phyloP scores from a whole-genome alignment of 2,113 vertebrate genomes.

The Recurvirostra avosetta region DNA sequence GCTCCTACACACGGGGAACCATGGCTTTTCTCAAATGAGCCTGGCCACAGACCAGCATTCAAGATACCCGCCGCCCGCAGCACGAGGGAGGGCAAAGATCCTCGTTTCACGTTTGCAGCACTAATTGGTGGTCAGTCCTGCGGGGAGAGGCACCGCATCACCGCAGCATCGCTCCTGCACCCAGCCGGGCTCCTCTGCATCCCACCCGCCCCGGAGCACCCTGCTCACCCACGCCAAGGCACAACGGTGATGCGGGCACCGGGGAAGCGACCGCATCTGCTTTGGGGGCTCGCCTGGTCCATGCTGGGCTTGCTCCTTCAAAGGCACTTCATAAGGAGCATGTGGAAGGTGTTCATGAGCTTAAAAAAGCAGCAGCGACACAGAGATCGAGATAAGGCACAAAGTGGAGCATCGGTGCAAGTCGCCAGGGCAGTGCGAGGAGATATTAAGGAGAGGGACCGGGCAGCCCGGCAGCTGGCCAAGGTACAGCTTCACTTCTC shows the following conservation, averaged over 20 bases:
- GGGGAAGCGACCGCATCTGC: rapidly evolving
- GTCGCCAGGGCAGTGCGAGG: rapidly evolving
- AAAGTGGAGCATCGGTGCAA: background rate
- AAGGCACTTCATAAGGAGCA: background rate
- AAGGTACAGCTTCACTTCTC: background rate
- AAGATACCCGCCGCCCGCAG: background rate
- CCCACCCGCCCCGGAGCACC: rapidly evolving
- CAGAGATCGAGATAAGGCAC: background rate
- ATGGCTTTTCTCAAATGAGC: background rate
- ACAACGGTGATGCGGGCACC: rapidly evolving
- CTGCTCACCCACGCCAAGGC: background rate
- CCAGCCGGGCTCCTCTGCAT: background rate
- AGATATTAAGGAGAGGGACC: background rate
- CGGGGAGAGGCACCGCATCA: background rate
- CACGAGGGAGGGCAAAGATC: background rate
- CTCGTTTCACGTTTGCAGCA: rapidly evolving
- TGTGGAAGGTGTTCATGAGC: background rate
- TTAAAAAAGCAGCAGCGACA: background rate
- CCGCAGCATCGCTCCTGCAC: background rate
- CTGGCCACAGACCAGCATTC: background rate
- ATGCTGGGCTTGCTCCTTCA: background rate
- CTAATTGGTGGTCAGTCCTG: background rate
- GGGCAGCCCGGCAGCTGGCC: background rate
- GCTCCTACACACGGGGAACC: rapidly evolving
- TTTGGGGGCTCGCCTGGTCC: background rate